A percentile compares a stretch with the other conserved stretches of the same genome.
phyloP scores from a whole-genome alignment of 2,888 invertebrate species.

The Opisthograptis luteolata region DNA sequence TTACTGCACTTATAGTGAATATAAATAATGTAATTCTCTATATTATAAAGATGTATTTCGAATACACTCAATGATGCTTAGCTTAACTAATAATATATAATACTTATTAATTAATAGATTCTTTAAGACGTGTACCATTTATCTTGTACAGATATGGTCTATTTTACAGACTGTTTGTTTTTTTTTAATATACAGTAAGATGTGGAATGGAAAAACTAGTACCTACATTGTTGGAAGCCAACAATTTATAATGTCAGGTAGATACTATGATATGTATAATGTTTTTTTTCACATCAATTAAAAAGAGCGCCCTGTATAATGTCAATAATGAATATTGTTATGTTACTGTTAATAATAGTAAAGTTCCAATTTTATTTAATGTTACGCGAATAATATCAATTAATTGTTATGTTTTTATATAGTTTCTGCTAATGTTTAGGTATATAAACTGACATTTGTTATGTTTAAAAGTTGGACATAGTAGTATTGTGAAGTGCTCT shows the following conservation, averaged over 20 bases:
- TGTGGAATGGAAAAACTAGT: not conserved
- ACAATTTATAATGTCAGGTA: no score
- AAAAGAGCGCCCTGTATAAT: not conserved
- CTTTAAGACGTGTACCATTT: conserved; percentile 8
- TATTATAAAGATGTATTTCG: conserved; percentile 32
- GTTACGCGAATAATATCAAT: conserved; percentile 34
- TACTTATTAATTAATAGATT: conserved; percentile 6
- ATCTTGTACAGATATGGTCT: conserved; percentile 5
- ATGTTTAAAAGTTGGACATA: no score
- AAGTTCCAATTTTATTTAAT: conserved; percentile 21
- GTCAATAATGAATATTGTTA: not conserved
- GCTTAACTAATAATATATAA: conserved; percentile 40
- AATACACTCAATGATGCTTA: conserved; percentile 61
- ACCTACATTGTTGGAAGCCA: no score
- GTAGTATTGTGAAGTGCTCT: no score
- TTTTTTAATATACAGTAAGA: conserved; percentile 2
- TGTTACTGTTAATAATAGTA: not conserved
- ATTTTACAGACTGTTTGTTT: conserved; percentile 18
- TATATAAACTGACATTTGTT: no score
- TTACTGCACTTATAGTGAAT: conserved; percentile 1
- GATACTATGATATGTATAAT: no score
- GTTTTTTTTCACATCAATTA: not conserved
- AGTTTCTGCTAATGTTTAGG: not conserved
- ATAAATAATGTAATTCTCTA: not conserved
- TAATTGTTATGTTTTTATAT: conserved; percentile 22